These are phyloP conservation scores for Coecobrya sp. DNA, from an alignment of 2,888 invertebrate species.

Conservation along the genomic window DNA sequence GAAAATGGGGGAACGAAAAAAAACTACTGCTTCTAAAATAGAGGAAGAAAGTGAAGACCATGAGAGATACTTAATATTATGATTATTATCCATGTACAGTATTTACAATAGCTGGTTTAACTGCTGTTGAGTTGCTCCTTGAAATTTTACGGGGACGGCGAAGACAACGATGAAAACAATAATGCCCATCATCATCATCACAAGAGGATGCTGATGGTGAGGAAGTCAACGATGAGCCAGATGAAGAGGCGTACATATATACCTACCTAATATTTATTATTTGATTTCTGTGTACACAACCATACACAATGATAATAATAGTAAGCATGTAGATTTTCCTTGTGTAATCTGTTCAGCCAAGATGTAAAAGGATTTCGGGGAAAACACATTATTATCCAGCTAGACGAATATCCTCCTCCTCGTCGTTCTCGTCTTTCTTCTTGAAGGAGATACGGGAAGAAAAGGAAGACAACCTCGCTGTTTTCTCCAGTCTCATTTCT, in stretches of 20 bases:
- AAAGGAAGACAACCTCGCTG: conserved; percentile 3
- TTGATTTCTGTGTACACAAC: not conserved
- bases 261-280: not conserved
- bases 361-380: not conserved
- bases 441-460: not conserved
- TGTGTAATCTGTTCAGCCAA: not conserved
- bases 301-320: not conserved
- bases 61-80: conserved; percentile 2
- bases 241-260: not conserved
- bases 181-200: not conserved
- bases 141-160: not conserved
- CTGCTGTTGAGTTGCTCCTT: conserved; percentile 8
- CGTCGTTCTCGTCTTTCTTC: not conserved
- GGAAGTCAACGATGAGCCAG: not conserved
- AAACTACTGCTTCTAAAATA: not conserved
- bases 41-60: not conserved
- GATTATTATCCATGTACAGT: conserved; percentile 48
- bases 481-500: conserved; percentile 20
- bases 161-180: not conserved
- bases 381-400: not conserved
- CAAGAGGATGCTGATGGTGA: not conserved
- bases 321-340: not conserved
- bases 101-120: conserved; percentile 32
- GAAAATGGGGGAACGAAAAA: conserved; percentile 2
- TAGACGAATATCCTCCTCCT: not conserved